A percentile compares a stretch with the other conserved stretches of the same genome.
These are phyloP conservation scores for Rhabdornis inornatus DNA, from an alignment of 2,113 vertebrate species.

Conservation along the genomic window DNA sequence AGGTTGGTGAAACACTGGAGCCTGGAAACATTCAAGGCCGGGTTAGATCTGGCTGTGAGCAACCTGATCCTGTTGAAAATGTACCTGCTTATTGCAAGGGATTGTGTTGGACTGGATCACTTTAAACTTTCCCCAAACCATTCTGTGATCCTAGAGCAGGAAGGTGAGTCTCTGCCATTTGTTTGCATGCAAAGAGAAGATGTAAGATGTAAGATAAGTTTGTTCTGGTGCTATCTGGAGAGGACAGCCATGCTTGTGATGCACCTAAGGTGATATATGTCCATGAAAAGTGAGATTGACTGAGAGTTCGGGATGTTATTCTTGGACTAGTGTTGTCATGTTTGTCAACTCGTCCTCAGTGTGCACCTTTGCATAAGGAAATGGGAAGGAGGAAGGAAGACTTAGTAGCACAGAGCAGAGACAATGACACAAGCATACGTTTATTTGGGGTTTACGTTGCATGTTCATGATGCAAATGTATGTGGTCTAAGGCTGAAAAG, in stretches of 20 bases:
- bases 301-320: background rate
- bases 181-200: background rate
- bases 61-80: background rate
- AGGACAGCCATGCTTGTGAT: background rate
- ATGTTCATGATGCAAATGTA: background rate
- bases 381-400: background rate
- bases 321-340: accelerated
- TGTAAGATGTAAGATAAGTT: background rate
- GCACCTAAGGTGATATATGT: background rate
- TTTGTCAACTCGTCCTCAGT: background rate
- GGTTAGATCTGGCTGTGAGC: background rate
- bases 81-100: background rate
- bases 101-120: background rate
- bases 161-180: background rate
- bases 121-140: background rate
- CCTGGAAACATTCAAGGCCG: background rate
- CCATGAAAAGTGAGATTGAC: background rate
- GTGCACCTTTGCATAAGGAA: background rate
- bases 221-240: background rate
- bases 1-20: background rate
- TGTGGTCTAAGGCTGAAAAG: background rate
- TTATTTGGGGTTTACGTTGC: background rate
- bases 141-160: background rate
- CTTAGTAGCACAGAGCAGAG: background rate
- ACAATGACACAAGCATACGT: background rate